Evolutionary conservation across 2,888 invertebrate genomes (phyloP), one percentile per base, ranked within the genome.

Genomic region (Acronicta psi): DNA sequence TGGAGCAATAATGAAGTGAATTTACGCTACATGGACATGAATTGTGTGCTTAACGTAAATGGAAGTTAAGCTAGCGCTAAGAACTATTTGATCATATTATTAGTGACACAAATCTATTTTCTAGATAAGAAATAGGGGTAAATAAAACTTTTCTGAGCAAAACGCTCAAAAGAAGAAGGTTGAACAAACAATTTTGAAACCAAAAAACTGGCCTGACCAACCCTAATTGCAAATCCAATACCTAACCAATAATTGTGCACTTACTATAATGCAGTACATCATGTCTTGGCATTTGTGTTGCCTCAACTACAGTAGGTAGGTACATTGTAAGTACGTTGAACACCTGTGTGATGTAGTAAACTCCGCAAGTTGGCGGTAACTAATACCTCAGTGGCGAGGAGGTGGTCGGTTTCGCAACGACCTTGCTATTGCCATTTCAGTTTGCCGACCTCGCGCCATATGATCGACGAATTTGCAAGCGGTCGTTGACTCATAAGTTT

Each of bases 371-470:
- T 38, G 40, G 29, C 18, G 37, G 49, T 53, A 38, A 47, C 44
- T 55, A 57, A 66, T 63, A 50, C 54, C 67, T 59, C 49, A 58
- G 66, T 71, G 61, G 38, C 38, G 57, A 69, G 63, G 59, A 64
- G 51, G 73, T 69, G 59, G 54, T 66, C 57, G 59, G 59, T 70
- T 71, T 73, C 69, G 62, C 73, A 67, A 79, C 84, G 91, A 88
- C 91, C 91, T 92, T 91, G 91, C 84, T 80, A 79, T 75, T 79
- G 81, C 81, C 82, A 79, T 83, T 80, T 79, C 75, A 82, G 89
- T 87, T 85, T 88, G 82, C 85, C 82, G 88, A 89, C 90, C 90
- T 89, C 90, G 80, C 65, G 77, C 85, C 88, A 90, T 89, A 90
- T 90, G 88, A 89, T 87, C 83, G 83, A 70, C 79, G 83, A 81